phyloP scores from a whole-genome alignment of 30 jellyfish, hydroid and myxozoan species.

The Aurelia coerulea region DNA sequence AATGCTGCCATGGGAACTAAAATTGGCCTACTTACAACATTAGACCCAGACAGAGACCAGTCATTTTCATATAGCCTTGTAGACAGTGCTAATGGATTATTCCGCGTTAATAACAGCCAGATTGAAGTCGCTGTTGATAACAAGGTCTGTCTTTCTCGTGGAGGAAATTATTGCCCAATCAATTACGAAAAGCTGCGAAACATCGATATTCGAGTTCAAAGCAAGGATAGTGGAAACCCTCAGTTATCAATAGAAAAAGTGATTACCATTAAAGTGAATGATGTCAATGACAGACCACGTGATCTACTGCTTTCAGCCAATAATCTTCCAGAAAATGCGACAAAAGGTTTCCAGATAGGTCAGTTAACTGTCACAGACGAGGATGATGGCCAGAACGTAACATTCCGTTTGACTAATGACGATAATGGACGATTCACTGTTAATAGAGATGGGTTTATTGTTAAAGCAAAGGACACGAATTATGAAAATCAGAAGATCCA shows the following conservation, averaged over 20 bases:
- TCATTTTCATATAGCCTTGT: constrained; percentile 56
- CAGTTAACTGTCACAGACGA: constrained; percentile 76
- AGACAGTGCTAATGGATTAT: constrained; percentile 67
- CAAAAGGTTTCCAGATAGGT: constrained; percentile 77
- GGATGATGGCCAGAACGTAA: constrained; percentile 66
- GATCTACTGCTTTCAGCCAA: constrained; percentile 69
- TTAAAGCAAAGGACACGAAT: constrained; percentile 69
- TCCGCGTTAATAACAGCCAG: constrained; percentile 51
- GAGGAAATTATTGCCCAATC: constrained; percentile 75
- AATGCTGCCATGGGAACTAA: constrained; percentile 70
- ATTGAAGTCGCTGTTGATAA: constrained; percentile 76
- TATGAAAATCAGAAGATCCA: constrained; percentile 72
- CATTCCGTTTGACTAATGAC: constrained; percentile 64
- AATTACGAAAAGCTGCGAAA: constrained; percentile 65
- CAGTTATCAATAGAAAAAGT: constrained; percentile 37
- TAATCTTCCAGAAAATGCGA: constrained; percentile 68
- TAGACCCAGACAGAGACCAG: constrained; percentile 82
- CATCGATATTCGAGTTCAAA: constrained; percentile 30
- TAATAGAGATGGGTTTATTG: constrained; percentile 15
- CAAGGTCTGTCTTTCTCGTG: constrained; percentile 54
- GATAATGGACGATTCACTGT: constrained; percentile 69
- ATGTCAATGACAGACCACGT: constrained; percentile 84
- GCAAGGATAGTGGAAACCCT: constrained; percentile 83
- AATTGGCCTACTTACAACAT: constrained; percentile 51
- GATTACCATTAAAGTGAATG: constrained; percentile 33